Evolutionary conservation across 2,797 vertebrate species (phyloP), one percentile per base, ranked within the genome.

Genomic region (Mareca penelope): DNA sequence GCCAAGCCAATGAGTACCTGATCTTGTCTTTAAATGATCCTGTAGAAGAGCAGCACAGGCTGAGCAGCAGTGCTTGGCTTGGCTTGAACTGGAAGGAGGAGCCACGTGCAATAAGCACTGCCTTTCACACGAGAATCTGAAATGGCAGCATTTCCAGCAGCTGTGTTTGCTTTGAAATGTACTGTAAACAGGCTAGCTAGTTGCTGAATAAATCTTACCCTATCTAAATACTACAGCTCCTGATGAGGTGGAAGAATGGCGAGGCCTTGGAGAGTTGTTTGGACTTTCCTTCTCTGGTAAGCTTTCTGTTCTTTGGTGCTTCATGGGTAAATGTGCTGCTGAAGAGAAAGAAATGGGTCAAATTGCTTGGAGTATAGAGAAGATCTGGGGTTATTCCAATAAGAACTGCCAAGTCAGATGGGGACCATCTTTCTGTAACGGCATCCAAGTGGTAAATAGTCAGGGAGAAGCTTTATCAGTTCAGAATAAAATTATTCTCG

Each of bases 361-460:
- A 80, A 90, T 57, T 77, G 0, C 53, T 69, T n/a, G 26, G 60
- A 95, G 33, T 26, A 21, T 2, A 55, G 82, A 84, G 72, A 89
- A 88, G 56, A 76, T 46, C 80, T 93, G 93, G 71, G 64, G 13
- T 75, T 93, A 37, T 88, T 93, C 93, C 93, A 95, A 80, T 78
- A 95, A 40, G 71, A 94, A 21, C 77, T 77, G 94, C 95, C 95
- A 95, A 94, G 88, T 91, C 95, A 93, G 91, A 97, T 91, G 95
- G 57, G 80, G 90, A 92, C 88, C 85, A 95, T 94, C 77, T 89
- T 97, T 90, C 71, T 87, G 71, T 85, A 80, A 81, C 1, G 0
- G 33, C 80, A 55, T 93, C 94, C 91, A 96, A 95, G 73, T 0
- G 0, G 31, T 56, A 89, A 95, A 92, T 70, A 89, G 70, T 88